Conservation (phyloP, 2,113 vertebrate species). For the Connochaetes taurinus region DNA sequence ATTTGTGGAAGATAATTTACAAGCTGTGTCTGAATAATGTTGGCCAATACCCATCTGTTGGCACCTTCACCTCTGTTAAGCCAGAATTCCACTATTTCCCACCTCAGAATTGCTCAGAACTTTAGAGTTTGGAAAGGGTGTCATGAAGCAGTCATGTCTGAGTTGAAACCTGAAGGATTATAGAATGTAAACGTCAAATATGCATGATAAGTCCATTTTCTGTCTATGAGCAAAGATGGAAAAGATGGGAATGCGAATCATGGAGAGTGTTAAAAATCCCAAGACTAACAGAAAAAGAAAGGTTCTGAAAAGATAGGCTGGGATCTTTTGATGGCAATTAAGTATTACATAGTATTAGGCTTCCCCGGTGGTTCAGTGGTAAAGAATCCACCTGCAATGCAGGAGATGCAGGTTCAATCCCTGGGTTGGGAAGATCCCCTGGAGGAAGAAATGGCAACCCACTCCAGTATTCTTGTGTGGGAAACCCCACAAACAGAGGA, state of each 20-base stretch:
- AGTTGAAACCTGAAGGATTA: background rate
- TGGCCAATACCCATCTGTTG: background rate
- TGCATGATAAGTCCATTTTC: background rate
- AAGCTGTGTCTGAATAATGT: background rate
- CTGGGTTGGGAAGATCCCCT: background rate
- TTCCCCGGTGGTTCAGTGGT: fast-evolving
- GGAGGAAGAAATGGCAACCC: background rate
- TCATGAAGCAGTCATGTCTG: background rate
- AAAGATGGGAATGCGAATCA: background rate
- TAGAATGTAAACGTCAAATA: background rate
- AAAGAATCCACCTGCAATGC: background rate
- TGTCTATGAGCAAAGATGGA: background rate
- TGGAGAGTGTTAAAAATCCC: background rate
- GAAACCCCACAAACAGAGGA: background rate
- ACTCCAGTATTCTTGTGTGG: background rate
- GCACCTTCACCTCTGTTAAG: background rate
- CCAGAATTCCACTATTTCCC: background rate
- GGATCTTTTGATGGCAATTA: background rate
- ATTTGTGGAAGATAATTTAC: background rate
- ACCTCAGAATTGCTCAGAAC: background rate
- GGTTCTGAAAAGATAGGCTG: background rate
- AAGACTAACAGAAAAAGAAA: background rate
- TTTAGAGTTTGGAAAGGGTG: background rate
- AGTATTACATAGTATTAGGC: background rate
- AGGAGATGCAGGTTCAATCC: background rate